Evolutionary conservation across 2,797 vertebrate genomes (phyloP).

Genomic region (Ceyx erithaca): DNA sequence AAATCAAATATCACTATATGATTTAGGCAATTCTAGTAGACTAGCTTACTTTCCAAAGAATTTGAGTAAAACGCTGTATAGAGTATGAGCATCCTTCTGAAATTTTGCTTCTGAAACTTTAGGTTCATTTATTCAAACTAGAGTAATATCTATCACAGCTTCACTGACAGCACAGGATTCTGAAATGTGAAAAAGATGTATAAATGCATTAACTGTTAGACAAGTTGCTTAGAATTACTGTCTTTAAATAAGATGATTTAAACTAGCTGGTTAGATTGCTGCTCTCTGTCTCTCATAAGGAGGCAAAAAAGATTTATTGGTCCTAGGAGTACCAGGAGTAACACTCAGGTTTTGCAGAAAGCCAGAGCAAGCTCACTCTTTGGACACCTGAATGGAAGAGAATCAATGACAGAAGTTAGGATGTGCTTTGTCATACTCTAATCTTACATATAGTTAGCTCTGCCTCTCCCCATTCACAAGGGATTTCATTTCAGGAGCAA

Average conservation of each 20-base stretch:
- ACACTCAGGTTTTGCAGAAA: conserved; percentile 5
- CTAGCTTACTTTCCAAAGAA: background rate
- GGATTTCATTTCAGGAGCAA: conserved; percentile 43
- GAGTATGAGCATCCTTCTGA: background rate
- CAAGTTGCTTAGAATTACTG: background rate
- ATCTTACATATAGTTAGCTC: background rate
- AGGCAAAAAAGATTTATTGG: conserved; percentile 21
- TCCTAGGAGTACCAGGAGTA: background rate
- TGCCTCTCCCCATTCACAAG: background rate
- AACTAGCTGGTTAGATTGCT: conserved; percentile 23
- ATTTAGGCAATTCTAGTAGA: background rate
- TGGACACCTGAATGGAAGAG: background rate
- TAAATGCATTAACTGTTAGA: background rate
- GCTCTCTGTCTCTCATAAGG: background rate
- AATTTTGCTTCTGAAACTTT: background rate
- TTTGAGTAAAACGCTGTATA: background rate
- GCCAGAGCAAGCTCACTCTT: background rate
- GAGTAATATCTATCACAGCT: background rate
- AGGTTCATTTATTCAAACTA: background rate
- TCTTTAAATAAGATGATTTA: conserved; percentile 27
- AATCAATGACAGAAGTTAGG: background rate
- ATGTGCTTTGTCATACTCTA: background rate
- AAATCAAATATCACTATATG: background rate
- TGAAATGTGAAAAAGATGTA: conserved; percentile 26
- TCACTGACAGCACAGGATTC: background rate